phyloP scores from a whole-genome alignment of 2,113 vertebrate species.

The Butastur rufipennis region DNA sequence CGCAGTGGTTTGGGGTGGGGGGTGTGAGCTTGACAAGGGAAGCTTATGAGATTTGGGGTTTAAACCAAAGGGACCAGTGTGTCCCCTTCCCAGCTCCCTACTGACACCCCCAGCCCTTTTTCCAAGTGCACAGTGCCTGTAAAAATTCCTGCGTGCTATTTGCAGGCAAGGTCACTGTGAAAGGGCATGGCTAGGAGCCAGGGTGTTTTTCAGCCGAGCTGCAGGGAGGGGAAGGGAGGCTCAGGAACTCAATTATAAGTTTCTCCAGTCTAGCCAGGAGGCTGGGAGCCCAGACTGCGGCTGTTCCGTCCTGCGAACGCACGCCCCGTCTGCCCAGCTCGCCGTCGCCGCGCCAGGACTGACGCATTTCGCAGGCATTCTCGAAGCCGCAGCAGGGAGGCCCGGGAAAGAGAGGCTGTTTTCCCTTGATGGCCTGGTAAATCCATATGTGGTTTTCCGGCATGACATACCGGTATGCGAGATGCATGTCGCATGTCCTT shows the following conservation, averaged over 20 bases:
- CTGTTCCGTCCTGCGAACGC: constrained; percentile 73
- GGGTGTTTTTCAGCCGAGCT: constrained; percentile 75
- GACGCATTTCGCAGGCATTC: constrained; percentile 89
- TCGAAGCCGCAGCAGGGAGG: constrained; percentile 79
- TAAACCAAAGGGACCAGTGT: not conserved
- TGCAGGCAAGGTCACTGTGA: constrained; percentile 82
- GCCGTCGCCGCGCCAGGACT: constrained; percentile 79
- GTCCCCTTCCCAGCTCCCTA: not conserved
- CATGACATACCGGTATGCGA: not conserved
- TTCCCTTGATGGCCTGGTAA: not conserved
- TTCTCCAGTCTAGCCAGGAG: constrained; percentile 91
- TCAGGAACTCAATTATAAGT: constrained; percentile 93
- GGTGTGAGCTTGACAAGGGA: not conserved
- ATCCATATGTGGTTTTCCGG: not conserved
- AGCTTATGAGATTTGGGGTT: not conserved
- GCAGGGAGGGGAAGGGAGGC: constrained; percentile 79
- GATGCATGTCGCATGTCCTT: not conserved
- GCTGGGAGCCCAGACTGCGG: constrained; percentile 90
- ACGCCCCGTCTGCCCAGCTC: constrained; percentile 59
- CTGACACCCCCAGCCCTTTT: not conserved
- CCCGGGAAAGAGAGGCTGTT: not conserved
- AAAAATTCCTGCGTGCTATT: constrained; percentile 76
- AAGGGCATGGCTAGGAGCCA: constrained; percentile 81
- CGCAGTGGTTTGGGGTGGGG: not conserved
- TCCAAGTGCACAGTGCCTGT: constrained; percentile 46